Evolutionary conservation across 2,113 vertebrate genomes (phyloP).

Genomic region (Hemichromis elongatus): DNA sequence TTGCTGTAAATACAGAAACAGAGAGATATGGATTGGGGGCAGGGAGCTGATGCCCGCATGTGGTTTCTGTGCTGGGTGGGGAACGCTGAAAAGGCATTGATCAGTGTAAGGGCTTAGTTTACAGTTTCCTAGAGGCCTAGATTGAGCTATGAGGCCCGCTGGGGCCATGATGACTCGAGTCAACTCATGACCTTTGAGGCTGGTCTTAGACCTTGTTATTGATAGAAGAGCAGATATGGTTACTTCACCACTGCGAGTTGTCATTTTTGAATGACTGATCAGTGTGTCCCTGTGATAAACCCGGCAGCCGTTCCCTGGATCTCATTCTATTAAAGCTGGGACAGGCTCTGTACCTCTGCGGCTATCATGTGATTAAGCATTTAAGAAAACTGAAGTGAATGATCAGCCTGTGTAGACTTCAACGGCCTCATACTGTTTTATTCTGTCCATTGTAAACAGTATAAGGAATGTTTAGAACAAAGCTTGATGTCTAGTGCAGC

Average conservation of each 20-base stretch:
- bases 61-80: constrained; percentile 51
- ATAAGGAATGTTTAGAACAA: neutral
- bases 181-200: constrained; percentile 63
- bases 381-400: neutral
- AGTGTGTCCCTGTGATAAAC: neutral
- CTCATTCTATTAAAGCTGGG: neutral
- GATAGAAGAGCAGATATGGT: constrained; percentile 57
- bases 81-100: constrained; percentile 70
- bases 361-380: neutral
- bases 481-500: neutral
- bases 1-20: constrained; percentile 75
- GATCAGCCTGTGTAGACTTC: neutral
- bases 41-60: constrained; percentile 58
- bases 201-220: constrained; percentile 59
- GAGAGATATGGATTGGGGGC: constrained; percentile 69
- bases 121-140: constrained; percentile 49
- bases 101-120: constrained; percentile 58
- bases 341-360: neutral
- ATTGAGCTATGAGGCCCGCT: constrained; percentile 27
- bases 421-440: neutral
- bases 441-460: neutral
- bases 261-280: constrained; percentile 59
- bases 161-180: constrained; percentile 54
- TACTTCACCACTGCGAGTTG: constrained; percentile 61
- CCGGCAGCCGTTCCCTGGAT: neutral